Evolutionary conservation across 2,113 vertebrate species (phyloP).

Genomic region (Montifringilla adamsi): DNA sequence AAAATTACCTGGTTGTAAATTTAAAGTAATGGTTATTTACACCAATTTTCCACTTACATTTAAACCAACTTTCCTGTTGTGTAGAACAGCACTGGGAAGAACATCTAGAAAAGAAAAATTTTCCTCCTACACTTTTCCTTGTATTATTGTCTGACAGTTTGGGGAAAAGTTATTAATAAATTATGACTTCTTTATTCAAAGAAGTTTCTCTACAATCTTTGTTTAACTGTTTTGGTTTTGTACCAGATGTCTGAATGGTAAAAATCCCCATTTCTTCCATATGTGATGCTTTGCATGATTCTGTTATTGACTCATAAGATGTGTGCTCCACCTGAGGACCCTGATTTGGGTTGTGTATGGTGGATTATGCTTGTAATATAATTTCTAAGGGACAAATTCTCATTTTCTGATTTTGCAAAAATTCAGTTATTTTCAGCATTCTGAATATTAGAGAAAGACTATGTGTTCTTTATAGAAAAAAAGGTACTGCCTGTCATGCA

Average conservation of each 20-base stretch:
- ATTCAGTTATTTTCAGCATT: background rate
- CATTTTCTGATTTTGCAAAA: background rate
- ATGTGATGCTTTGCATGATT: background rate
- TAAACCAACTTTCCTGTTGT: background rate
- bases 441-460: background rate
- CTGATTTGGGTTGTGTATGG: background rate
- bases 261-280: background rate
- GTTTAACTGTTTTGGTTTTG: background rate
- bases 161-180: background rate
- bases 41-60: background rate
- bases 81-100: background rate
- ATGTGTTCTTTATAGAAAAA: background rate
- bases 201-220: background rate
- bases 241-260: background rate
- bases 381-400: background rate
- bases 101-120: background rate
- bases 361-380: background rate
- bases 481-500: background rate
- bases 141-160: background rate
- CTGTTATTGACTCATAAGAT: background rate
- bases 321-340: background rate
- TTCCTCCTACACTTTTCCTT: background rate
- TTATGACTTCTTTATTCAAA: background rate
- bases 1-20: background rate
- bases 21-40: background rate